A percentile compares a stretch with the other conserved stretches of the same genome.
phyloP scores from a whole-genome alignment of 2,888 invertebrate species.

The Hemicrepidius hirtus region DNA sequence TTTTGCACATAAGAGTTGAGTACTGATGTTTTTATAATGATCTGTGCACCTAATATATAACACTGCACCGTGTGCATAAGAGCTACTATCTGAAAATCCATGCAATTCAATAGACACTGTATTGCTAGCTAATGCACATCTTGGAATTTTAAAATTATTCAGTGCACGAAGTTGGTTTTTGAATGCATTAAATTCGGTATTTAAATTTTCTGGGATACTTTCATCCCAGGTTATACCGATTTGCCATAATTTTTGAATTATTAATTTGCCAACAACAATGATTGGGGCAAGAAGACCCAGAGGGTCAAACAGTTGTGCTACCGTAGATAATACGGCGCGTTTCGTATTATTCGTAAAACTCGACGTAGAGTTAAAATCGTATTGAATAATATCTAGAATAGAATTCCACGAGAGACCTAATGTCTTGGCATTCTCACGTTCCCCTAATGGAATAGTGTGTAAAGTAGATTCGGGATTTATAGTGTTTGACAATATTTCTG shows the following conservation, averaged over 20 bases:
- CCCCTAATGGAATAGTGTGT: not conserved
- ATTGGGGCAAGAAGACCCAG: not conserved
- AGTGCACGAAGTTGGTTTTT: not conserved
- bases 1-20: constrained; percentile 49
- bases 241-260: too few species aligned
- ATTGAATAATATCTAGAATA: not conserved
- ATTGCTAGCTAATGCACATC: too few species aligned
- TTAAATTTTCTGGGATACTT: too few species aligned
- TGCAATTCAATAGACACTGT: too few species aligned
- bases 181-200: too few species aligned
- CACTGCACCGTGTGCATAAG: constrained; percentile 11
- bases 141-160: not conserved
- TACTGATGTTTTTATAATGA: constrained; percentile 30
- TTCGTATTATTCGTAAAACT: not conserved
- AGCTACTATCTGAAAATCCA: too few species aligned
- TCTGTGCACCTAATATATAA: constrained; percentile 36
- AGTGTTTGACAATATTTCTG: too few species aligned
- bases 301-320: too few species aligned
- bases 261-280: not conserved
- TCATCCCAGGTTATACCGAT: too few species aligned
- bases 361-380: not conserved
- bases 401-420: too few species aligned
- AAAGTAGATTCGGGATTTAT: too few species aligned
- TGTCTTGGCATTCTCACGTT: too few species aligned
- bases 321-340: not conserved